phyloP scores from a whole-genome alignment of 2,113 vertebrate species.

The Labeo catla region DNA sequence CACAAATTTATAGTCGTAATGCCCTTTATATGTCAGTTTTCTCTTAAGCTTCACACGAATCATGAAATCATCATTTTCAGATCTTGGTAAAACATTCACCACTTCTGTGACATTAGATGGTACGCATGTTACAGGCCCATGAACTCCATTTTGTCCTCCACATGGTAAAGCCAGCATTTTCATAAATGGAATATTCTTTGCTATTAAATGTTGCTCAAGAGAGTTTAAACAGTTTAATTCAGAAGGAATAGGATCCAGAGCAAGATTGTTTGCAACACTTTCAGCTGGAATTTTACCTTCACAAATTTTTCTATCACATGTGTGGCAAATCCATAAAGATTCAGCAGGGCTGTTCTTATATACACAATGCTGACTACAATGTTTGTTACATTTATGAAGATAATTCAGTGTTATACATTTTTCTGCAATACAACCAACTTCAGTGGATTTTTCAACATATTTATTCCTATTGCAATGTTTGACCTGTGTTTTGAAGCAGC shows the following conservation, averaged over 20 bases:
- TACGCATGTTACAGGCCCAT: slow-evolving; percentile 7
- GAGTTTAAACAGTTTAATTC: slow-evolving; percentile 34
- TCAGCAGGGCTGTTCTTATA: background rate
- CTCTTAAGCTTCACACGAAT: too few relatives aligned
- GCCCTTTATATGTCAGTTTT: too few relatives aligned
- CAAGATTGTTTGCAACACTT: slow-evolving; percentile 31
- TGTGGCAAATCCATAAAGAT: slow-evolving; percentile 29
- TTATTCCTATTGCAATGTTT: too few relatives aligned
- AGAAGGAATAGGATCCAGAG: slow-evolving; percentile 24
- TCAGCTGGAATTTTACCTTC: slow-evolving; percentile 30
- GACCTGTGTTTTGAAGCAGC: too few relatives aligned
- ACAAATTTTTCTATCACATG: slow-evolving; percentile 31
- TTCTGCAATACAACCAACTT: background rate
- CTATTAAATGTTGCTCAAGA: slow-evolving; percentile 48
- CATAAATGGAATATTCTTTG: slow-evolving; percentile 48
- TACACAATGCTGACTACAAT: background rate
- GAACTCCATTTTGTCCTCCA: slow-evolving; percentile 40
- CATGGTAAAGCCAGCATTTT: slow-evolving; percentile 26
- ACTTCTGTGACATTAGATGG: background rate
- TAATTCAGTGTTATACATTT: slow-evolving; percentile 30
- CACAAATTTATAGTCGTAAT: too few relatives aligned
- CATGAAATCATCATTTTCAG: background rate
- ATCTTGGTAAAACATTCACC: slow-evolving; percentile 8
- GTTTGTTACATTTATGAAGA: slow-evolving; percentile 21
- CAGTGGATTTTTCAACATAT: background rate